Conservation (phyloP, 2,888 invertebrate genomes). For the Melanchra persicariae region DNA sequence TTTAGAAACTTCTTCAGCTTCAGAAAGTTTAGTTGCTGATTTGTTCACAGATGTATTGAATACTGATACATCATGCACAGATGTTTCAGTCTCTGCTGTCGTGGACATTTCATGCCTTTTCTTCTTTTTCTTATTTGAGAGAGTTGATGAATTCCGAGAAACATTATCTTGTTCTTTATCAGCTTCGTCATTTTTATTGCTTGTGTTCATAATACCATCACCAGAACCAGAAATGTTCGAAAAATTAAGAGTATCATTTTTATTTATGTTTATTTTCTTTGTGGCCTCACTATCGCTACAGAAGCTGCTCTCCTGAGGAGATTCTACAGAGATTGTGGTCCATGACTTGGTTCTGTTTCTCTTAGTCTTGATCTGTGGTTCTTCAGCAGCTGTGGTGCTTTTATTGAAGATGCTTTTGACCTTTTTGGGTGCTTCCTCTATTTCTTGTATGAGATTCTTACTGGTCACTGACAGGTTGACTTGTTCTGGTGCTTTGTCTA, state of each 20-base stretch:
- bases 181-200: conserved; percentile 22
- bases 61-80: conserved; percentile 20
- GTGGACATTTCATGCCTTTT: conserved; percentile 41
- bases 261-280: conserved; percentile 70
- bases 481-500: conserved; percentile 37
- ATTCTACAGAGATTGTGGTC: conserved; percentile 69
- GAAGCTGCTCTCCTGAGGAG: conserved; percentile 67
- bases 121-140: conserved; percentile 59
- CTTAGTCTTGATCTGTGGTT: conserved; percentile 68
- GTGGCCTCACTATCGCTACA: conserved; percentile 78
- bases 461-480: conserved; percentile 68
- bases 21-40: conserved; percentile 22
- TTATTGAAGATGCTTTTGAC: conserved; percentile 72
- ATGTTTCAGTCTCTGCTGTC: conserved; percentile 25
- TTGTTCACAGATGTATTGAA: conserved; percentile 30
- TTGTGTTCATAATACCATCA: conserved; percentile 52
- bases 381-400: conserved; percentile 73
- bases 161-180: conserved; percentile 17
- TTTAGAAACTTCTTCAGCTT: conserved; percentile 2
- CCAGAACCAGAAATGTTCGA: conserved; percentile 53
- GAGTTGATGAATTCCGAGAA: conserved; percentile 38
- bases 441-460: conserved; percentile 71
- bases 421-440: conserved; percentile 68
- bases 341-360: conserved; percentile 82
- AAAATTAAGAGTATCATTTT: conserved; percentile 50